Base-by-base conservation (phyloP, 2,888 invertebrate species). In the Nematopogon swammerdamellus region DNA sequence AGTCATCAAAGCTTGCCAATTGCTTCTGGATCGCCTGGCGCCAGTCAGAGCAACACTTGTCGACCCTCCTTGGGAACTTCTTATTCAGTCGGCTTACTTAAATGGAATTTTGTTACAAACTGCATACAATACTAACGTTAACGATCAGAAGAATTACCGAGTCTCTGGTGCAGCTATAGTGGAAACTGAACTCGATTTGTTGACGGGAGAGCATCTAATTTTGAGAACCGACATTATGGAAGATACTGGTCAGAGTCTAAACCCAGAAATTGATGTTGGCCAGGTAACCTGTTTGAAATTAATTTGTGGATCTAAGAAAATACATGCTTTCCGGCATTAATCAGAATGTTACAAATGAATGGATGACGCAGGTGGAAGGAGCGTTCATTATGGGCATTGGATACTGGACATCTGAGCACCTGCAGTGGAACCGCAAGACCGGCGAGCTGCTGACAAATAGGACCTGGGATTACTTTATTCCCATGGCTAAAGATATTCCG, bases 101-200 rank as follows among this genome's bases (percentile, higher is more conserved):
- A 59, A 68, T 48, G 58, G 67, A 45, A 61, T 82, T 6, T 68
- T 74, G 56, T 59, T 82, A 6, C 65, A 65, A 47, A 68, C 74
- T 10, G 67, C 68, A 50, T 68, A 73, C 59, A 65, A 72, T 50
- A 51, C 50, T 18, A 53, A 51, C 11, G 16, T 46, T 11, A 50
- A 49, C 14, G 61, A 65, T 14, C 65, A 67, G 10, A 58, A 77
- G 18, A 18, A 58, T 1, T 65, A 68, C 46, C 65, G 70, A 50
- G 51, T 83, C 44, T 85, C 81, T 56, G 88, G 85, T 1, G 80
- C 80, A 0, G 73, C 81, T 1, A 69, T 85, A 5, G 64, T 82
- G 11, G 90, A 91, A 68, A 85, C 89, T 0, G 88, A 90, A 64
- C 63, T 91, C 0, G 91, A 91, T 63, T 67, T 89, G 18, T 64